Conservation (phyloP, 2,888 invertebrate species). For the Dasysyrphus albostriatus region DNA sequence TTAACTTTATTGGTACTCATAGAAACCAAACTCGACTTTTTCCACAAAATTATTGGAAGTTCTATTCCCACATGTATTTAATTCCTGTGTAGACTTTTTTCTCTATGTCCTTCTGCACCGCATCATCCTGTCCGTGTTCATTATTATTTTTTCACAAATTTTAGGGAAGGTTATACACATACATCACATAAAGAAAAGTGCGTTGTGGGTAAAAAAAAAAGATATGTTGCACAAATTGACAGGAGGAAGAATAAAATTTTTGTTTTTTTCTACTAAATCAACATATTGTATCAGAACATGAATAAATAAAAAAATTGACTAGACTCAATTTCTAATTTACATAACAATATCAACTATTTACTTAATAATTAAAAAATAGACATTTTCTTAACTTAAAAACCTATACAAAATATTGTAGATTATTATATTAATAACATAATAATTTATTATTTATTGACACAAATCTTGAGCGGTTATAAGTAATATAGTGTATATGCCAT, state of each 20-base stretch:
- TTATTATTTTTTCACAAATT: too few relatives aligned
- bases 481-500: not conserved
- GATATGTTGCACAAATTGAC: slow-evolving; percentile 12
- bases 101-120: too few relatives aligned
- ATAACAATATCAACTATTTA: slow-evolving; percentile 57
- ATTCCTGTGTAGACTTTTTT: too few relatives aligned
- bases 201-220: not conserved
- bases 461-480: slow-evolving; percentile 5
- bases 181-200: not conserved
- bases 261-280: not conserved
- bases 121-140: too few relatives aligned
- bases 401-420: slow-evolving; percentile 4
- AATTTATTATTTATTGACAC: not conserved
- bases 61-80: too few relatives aligned
- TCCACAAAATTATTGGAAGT: too few relatives aligned
- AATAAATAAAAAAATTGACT: slow-evolving; percentile 63
- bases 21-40: too few relatives aligned
- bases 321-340: slow-evolving; percentile 44
- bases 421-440: slow-evolving; percentile 8
- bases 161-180: too few relatives aligned
- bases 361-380: slow-evolving; percentile 36
- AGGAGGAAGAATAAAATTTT: slow-evolving; percentile 6
- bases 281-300: slow-evolving; percentile 25
- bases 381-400: slow-evolving; percentile 3
- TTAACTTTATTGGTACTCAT: too few relatives aligned